These are phyloP conservation scores for Meriones psammophilus DNA, from an alignment of 2,797 vertebrate species.

Conservation along the genomic window DNA sequence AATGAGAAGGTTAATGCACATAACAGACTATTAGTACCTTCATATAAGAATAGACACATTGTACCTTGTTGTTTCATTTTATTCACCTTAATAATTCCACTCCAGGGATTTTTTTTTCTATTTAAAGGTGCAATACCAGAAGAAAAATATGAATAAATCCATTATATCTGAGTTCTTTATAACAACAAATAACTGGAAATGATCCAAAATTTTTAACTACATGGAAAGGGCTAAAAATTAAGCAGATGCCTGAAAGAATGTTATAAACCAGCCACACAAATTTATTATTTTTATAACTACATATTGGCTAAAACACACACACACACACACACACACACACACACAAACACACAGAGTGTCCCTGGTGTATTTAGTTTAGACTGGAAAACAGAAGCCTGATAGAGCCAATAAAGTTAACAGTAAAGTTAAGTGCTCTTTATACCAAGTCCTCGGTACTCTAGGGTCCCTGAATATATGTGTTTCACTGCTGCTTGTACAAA, in stretches of 20 bases:
- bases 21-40: slow-evolving; percentile 64
- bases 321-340: background rate
- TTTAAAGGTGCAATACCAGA: slow-evolving; percentile 71
- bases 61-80: slow-evolving; percentile 65
- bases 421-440: background rate
- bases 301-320: background rate
- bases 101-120: slow-evolving; percentile 55
- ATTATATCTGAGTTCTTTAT: slow-evolving; percentile 70
- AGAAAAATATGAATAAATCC: slow-evolving; percentile 68
- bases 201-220: slow-evolving; percentile 60
- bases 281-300: slow-evolving; percentile 55
- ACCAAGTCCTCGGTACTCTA: background rate
- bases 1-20: slow-evolving; percentile 73
- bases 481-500: background rate
- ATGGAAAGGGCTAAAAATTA: slow-evolving; percentile 58
- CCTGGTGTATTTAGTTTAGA: slow-evolving; percentile 22
- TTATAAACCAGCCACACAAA: slow-evolving; percentile 38
- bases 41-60: slow-evolving; percentile 52
- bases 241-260: slow-evolving; percentile 38
- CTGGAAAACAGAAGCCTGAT: background rate
- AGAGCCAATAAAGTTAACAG: background rate
- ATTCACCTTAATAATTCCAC: slow-evolving; percentile 71
- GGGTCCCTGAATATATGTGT: background rate
- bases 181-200: slow-evolving; percentile 73
- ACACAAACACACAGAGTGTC: background rate